Conservation (phyloP, 1,140 invertebrate species). For the Lasioglossum albipes region DNA sequence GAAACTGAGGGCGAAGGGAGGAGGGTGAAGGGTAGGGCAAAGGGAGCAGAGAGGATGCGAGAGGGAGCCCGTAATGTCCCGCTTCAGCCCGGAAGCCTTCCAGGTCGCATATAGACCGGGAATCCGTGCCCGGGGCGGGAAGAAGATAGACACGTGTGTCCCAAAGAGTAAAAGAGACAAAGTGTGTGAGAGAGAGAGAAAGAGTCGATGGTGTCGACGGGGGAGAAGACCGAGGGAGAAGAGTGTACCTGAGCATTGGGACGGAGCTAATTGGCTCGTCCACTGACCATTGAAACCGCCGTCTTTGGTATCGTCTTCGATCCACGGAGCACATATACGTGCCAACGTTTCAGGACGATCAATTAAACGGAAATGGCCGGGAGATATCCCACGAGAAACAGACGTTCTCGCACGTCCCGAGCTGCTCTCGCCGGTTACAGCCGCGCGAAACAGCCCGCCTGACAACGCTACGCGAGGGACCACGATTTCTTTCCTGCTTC, state of each 20-base stretch:
- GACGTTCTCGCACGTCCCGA: constrained; percentile 66
- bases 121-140: constrained; percentile 40
- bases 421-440: constrained; percentile 27
- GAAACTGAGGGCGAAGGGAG: neutral
- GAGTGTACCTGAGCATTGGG: constrained; percentile 70
- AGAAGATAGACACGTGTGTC: constrained; percentile 14
- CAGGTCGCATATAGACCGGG: constrained; percentile 68
- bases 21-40: neutral
- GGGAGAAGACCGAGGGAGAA: constrained; percentile 36
- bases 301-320: constrained; percentile 61
- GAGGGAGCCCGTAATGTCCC: constrained; percentile 65
- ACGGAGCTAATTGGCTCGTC: constrained; percentile 74
- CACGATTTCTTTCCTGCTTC: no score
- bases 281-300: constrained; percentile 69
- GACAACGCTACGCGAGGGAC: neutral
- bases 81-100: constrained; percentile 71
- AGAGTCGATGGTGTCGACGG: neutral
- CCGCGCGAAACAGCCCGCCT: neutral
- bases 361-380: constrained; percentile 74
- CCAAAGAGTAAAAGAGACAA: neutral
- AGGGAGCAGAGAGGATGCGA: constrained; percentile 2
- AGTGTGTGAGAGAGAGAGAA: neutral
- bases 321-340: constrained; percentile 63
- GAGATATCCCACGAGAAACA: constrained; percentile 72
- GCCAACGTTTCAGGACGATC: constrained; percentile 69